Conservation (phyloP, 2,888 invertebrate species). For the Drosophila differens region DNA sequence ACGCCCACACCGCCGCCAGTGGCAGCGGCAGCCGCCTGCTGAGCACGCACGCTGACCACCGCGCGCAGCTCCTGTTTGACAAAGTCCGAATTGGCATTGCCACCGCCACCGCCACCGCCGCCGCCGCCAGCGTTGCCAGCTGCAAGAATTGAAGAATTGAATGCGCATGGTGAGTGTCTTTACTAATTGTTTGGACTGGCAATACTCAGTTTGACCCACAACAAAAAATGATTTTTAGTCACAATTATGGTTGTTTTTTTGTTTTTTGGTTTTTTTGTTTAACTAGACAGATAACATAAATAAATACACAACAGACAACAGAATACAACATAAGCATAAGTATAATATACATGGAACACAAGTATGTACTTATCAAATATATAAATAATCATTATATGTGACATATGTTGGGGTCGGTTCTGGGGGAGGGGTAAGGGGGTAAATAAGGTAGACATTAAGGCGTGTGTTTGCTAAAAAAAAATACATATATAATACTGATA, state of each 20-base stretch:
- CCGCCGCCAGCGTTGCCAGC: constrained; percentile 55
- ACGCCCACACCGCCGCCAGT: constrained; percentile 67
- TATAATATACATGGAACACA: constrained; percentile 16
- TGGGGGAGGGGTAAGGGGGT: not conserved
- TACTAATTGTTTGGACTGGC: not conserved
- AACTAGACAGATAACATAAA: constrained; percentile 62
- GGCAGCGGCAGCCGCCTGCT: constrained; percentile 85
- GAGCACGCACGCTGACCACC: constrained; percentile 93
- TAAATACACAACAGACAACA: constrained; percentile 61
- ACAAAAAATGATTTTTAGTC: constrained; percentile 59
- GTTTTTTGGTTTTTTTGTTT: not conserved
- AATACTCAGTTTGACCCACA: constrained; percentile 29
- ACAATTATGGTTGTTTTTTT: constrained; percentile 38
- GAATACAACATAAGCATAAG: constrained; percentile 64
- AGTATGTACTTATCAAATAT: not conserved
- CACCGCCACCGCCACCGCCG: constrained; percentile 84
- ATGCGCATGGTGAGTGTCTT: not conserved
- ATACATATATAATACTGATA: not conserved
- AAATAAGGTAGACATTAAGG: constrained; percentile 1
- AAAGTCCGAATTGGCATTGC: constrained; percentile 91
- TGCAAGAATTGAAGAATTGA: constrained; percentile 42
- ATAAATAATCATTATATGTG: constrained; percentile 23
- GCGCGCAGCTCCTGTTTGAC: constrained; percentile 96
- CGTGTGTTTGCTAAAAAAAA: not conserved
- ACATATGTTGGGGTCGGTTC: constrained; percentile 1